phyloP scores from a whole-genome alignment of 2,888 invertebrate genomes.

The Cosmopolites sordidus region DNA sequence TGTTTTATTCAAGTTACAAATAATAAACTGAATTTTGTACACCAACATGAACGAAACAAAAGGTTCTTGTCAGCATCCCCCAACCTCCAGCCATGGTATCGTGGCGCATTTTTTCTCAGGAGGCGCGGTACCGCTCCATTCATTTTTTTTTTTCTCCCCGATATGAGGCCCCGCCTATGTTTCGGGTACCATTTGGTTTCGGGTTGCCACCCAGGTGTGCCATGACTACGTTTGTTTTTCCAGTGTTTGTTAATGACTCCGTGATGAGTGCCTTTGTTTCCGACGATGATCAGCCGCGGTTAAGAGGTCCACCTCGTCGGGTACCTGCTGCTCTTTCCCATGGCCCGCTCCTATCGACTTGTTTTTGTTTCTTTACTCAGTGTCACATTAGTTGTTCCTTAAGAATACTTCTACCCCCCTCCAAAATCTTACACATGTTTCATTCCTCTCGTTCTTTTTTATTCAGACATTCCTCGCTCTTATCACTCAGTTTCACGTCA shows the following conservation, averaged over 20 bases:
- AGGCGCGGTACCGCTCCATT: conserved; percentile 3
- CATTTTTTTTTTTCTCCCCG: conserved; percentile 1
- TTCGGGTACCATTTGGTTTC: conserved; percentile 31
- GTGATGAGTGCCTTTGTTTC: conserved; percentile 46
- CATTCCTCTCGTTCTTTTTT: too few relatives aligned
- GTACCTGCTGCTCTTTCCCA: conserved; percentile 7
- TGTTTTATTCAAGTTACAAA: too few relatives aligned
- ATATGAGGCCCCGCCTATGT: conserved; percentile 10
- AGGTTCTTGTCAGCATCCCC: too few relatives aligned
- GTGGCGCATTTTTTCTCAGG: conserved; percentile 5
- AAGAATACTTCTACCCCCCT: too few relatives aligned
- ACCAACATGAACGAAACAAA: too few relatives aligned
- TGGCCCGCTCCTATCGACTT: not conserved
- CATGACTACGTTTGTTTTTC: conserved; percentile 45
- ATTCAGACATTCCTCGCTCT: too few relatives aligned
- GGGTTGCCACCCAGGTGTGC: conserved; percentile 47
- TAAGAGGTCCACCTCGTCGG: conserved; percentile 15
- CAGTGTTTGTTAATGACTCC: conserved; percentile 50
- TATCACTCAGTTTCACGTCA: too few relatives aligned
- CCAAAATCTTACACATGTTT: too few relatives aligned
- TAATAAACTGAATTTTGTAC: too few relatives aligned
- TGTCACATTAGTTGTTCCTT: too few relatives aligned
- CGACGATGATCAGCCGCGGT: conserved; percentile 18
- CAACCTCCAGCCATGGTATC: conserved; percentile 4
- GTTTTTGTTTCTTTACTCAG: too few relatives aligned